phyloP scores from a whole-genome alignment of 2,888 invertebrate genomes.

The Graphium colonna region DNA sequence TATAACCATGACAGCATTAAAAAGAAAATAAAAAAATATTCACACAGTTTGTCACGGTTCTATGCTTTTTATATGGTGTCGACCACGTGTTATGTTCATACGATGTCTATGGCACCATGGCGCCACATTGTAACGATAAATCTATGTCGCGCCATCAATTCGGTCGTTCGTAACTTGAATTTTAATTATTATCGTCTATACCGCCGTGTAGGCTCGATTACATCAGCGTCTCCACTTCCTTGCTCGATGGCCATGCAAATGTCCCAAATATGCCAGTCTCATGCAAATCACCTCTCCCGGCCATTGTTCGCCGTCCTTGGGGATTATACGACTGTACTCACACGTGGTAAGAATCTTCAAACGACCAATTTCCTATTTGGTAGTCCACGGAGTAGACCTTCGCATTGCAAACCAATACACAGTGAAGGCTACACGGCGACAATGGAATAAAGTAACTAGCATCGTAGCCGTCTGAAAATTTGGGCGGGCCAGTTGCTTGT shows the following conservation, averaged over 20 bases:
- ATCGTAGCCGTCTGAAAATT: too few relatives aligned
- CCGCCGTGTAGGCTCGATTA: conserved; percentile 49
- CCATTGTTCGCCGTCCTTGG: conserved; percentile 73
- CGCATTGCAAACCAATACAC: too few relatives aligned
- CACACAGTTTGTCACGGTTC: conserved; percentile 37
- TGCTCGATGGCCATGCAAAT: conserved; percentile 68
- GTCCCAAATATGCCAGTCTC: conserved; percentile 57
- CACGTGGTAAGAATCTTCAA: conserved; percentile 62
- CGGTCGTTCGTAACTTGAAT: conserved; percentile 59
- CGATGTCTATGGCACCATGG: conserved; percentile 36
- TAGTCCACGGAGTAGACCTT: too few relatives aligned
- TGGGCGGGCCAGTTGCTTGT: too few relatives aligned
- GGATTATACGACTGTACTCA: conserved; percentile 55
- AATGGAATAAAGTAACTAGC: too few relatives aligned
- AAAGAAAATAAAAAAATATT: conserved; percentile 46
- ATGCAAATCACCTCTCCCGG: conserved; percentile 69
- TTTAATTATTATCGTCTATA: conserved; percentile 55
- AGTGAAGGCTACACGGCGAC: too few relatives aligned
- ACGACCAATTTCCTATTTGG: conserved; percentile 43
- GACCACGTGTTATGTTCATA: conserved; percentile 60
- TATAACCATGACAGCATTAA: too few relatives aligned
- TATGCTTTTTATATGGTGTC: conserved; percentile 46
- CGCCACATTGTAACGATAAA: conserved; percentile 48
- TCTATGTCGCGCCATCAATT: conserved; percentile 56
- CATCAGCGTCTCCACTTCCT: conserved; percentile 59